Evolutionary conservation across 1,140 invertebrate genomes (phyloP).

Genomic region (Aleiodes sp.): DNA sequence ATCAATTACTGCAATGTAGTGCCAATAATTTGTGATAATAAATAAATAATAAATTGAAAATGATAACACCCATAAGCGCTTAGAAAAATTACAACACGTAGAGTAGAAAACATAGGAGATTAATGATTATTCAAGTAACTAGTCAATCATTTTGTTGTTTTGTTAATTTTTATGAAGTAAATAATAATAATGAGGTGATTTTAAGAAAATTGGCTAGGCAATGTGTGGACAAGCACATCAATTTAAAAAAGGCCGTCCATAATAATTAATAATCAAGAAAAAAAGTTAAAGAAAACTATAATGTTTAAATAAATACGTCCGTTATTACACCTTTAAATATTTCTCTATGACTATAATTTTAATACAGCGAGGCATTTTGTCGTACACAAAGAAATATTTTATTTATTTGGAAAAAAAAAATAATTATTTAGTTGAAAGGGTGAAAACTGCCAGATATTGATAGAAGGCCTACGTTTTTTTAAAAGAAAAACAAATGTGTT

Average conservation of each 20-base stretch:
- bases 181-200: neutral
- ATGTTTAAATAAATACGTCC: neutral
- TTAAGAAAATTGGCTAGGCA: conserved; percentile 21
- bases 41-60: neutral
- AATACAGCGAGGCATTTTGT: conserved; percentile 26
- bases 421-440: neutral
- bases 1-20: neutral
- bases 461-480: neutral
- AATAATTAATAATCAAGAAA: neutral
- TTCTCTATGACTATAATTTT: neutral
- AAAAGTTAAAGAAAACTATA: neutral
- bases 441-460: neutral
- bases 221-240: conserved; percentile 26
- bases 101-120: neutral
- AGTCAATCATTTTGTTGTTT: neutral
- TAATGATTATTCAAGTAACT: neutral
- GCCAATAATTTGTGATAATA: conserved; percentile 3
- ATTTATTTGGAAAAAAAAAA: neutral
- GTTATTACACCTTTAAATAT: neutral
- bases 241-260: conserved; percentile 19
- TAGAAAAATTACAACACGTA: neutral
- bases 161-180: neutral
- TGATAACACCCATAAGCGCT: neutral
- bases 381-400: conserved; percentile 19
- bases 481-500: neutral